Percentiles rank a stretch among this genome's conserved stretches.
Conservation (phyloP, 2,888 invertebrate species). For the Stratiomys singularior region DNA sequence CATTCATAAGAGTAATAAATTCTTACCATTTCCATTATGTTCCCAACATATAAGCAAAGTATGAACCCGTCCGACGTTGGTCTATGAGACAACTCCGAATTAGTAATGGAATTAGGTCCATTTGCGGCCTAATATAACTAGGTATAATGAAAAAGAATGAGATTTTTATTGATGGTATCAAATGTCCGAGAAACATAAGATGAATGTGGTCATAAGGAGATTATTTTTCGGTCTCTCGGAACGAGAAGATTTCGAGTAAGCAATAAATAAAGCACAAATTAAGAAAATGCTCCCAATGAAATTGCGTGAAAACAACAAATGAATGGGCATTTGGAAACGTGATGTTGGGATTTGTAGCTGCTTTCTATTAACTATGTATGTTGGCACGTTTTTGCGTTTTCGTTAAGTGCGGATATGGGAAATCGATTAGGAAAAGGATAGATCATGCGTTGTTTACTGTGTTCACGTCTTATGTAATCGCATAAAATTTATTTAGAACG, state of each 20-base stretch:
- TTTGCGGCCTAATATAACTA: conserved; percentile 34
- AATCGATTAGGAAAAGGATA: too few species aligned
- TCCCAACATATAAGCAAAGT: not conserved
- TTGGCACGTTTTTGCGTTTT: not conserved
- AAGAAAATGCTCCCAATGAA: conserved; percentile 24
- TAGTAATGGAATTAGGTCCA: conserved; percentile 36
- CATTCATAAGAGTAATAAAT: conserved; percentile 9
- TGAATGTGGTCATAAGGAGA: conserved; percentile 44
- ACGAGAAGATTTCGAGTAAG: not conserved
- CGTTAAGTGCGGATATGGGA: too few species aligned
- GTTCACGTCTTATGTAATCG: too few species aligned
- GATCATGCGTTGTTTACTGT: too few species aligned
- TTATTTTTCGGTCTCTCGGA: conserved; percentile 14
- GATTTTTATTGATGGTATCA: conserved; percentile 46
- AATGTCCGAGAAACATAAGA: conserved; percentile 43
- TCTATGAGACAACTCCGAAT: conserved; percentile 38
- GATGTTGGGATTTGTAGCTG: not conserved
- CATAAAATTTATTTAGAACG: too few species aligned
- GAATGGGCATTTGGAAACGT: conserved; percentile 4
- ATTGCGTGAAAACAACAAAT: conserved; percentile 37
- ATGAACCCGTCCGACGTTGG: not conserved
- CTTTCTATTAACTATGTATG: not conserved
- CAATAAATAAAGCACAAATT: conserved; percentile 37
- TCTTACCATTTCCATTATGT: conserved; percentile 15
- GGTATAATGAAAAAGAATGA: conserved; percentile 45